Base-by-base conservation (phyloP, 2,113 vertebrate species). In the Tragelaphus scriptus region DNA sequence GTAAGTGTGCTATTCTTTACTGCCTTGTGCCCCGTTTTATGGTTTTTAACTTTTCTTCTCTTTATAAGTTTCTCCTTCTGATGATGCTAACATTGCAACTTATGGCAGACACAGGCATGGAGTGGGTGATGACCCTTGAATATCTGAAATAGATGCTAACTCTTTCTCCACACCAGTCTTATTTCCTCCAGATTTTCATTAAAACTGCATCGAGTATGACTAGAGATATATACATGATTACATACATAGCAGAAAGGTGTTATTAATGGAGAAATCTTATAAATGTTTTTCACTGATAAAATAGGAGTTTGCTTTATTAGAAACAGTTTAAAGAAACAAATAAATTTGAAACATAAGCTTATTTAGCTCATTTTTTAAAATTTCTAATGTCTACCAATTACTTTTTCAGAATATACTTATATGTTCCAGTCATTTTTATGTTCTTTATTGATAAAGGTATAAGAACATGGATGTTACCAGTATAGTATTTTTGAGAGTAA, bases 301-400 rank as follows among this genome's bases (percentile, higher is more conserved):
- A n/a, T 79, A 28, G 61, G 17, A 91, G 32, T 80, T 95, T 97
- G n/a, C 13, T 53, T 23, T 97, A 59, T 85, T 71, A 56, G 47
- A 63, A 93, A 49, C 93, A 95, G 28, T 87, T 90, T 88, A 87
- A 95, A 81, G 53, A 68, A 96, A 36, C 44, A 97, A 55, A 86
- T 59, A 16, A 26, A 11, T 95, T 79, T 90, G 40, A 94, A 79
- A 71, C 9, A 85, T 16, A 88, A 88, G 6, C 49, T 93, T 93
- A 93, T 85, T 97, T 96, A 92, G n/a, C 40, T 84, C 11, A 81
- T 91, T 23, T 28, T 96, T 96, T 77, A 81, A 13, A 88, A 13
- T 90, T 56, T 26, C 28, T 58, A 32, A 88, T 89, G 26, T 84
- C 4, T 14, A 13, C 40, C 28, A 61, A 2, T 19, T 94, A 40